Evolutionary conservation across 35 echinoderm and acorn worm species (phyloP).

Genomic region (Stichopus chloronotus): DNA sequence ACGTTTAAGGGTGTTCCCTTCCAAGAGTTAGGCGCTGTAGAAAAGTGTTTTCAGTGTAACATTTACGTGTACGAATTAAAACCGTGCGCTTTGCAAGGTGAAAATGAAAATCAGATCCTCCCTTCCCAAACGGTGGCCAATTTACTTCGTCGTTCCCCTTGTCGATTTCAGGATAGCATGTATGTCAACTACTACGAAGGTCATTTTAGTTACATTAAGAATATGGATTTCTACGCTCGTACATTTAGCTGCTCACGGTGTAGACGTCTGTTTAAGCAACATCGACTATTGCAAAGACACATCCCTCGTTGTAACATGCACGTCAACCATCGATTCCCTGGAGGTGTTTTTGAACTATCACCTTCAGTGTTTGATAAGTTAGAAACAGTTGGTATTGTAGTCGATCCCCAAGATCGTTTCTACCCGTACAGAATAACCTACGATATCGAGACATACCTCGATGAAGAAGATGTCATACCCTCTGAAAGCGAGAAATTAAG

Average conservation of each 20-base stretch:
- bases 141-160: neutral
- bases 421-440: too few species aligned
- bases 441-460: too few species aligned
- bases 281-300: too few species aligned
- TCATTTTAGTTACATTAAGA: conserved; percentile 7
- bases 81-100: neutral
- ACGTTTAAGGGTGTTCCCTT: conserved; percentile 28
- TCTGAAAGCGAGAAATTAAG: too few species aligned
- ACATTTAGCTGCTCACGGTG: neutral
- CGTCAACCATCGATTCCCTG: neutral
- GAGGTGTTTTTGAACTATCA: conserved; percentile 26
- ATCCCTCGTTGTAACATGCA: conserved; percentile 6
- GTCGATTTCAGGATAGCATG: neutral
- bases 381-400: too few species aligned
- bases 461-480: too few species aligned
- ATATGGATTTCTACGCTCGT: neutral
- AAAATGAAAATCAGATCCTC: neutral
- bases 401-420: too few species aligned
- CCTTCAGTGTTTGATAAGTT: too few species aligned
- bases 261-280: neutral
- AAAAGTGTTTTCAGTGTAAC: conserved; percentile 32
- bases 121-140: neutral
- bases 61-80: conserved; percentile 27
- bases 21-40: neutral
- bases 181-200: conserved; percentile 28